phyloP scores from a whole-genome alignment of 2,113 vertebrate species.

The Piaya cayana region DNA sequence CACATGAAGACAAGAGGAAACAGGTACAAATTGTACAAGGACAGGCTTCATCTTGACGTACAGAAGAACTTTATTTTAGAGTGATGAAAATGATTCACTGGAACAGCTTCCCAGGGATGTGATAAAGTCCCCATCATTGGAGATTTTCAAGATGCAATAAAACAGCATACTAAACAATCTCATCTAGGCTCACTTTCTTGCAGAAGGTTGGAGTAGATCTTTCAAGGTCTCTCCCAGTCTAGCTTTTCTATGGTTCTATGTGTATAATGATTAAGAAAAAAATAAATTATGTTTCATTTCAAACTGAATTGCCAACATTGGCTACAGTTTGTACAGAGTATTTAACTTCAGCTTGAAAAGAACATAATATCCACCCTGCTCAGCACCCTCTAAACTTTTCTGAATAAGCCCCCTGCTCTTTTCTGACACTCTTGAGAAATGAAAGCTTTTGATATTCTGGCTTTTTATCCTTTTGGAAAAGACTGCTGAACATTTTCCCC shows the following conservation, averaged over 20 bases:
- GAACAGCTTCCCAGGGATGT: background rate
- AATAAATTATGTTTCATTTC: background rate
- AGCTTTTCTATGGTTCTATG: background rate
- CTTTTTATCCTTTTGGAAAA: background rate
- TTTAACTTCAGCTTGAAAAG: background rate
- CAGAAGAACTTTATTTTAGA: background rate
- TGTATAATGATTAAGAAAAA: background rate
- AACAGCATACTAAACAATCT: background rate
- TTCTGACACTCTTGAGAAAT: background rate
- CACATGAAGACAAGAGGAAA: background rate
- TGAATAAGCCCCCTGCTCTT: background rate
- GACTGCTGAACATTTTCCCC: background rate
- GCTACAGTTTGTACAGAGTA: background rate
- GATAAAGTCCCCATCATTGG: background rate
- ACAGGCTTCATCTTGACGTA: background rate
- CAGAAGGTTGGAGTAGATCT: background rate
- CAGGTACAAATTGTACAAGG: accelerated
- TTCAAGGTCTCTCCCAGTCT: background rate
- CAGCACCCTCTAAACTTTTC: accelerated
- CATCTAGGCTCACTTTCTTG: background rate
- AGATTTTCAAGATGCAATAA: background rate
- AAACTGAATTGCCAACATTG: background rate
- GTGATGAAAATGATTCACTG: background rate
- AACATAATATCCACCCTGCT: background rate
- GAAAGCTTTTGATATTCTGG: background rate